Conservation (phyloP, 2,797 vertebrate genomes). For the Setipinna tenuifilis region DNA sequence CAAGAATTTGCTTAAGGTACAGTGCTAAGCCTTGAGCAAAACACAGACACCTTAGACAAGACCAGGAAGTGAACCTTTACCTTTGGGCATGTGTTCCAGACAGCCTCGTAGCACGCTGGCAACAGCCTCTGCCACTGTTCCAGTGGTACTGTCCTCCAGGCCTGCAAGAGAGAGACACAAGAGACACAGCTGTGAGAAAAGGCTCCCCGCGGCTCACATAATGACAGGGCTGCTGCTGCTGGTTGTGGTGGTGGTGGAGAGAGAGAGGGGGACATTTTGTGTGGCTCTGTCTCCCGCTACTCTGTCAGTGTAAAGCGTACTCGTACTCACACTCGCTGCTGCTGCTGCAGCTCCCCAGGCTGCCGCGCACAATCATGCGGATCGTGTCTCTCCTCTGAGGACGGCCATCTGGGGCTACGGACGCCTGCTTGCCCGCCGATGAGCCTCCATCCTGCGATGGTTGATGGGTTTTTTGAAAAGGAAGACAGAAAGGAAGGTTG, state of each 20-base stretch:
- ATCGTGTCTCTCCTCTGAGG: slow-evolving; percentile 90
- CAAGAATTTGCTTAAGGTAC: not conserved
- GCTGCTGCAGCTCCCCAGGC: slow-evolving; percentile 96
- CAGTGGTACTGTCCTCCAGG: slow-evolving; percentile 92
- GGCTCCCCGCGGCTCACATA: slow-evolving; percentile 9
- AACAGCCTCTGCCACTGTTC: slow-evolving; percentile 91
- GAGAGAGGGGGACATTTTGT: not conserved
- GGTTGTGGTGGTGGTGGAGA: too few species aligned
- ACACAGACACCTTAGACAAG: not conserved
- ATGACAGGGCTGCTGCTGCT: slow-evolving; percentile 33
- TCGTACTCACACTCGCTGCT: slow-evolving; percentile 92
- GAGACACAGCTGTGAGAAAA: slow-evolving; percentile 22
- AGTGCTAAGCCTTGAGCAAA: not conserved
- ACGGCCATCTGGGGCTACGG: slow-evolving; percentile 77
- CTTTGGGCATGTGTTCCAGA: slow-evolving; percentile 93
- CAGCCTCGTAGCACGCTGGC: slow-evolving; percentile 90
- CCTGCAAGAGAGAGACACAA: slow-evolving; percentile 67
- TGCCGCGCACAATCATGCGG: slow-evolving; percentile 95
- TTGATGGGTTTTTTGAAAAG: not conserved
- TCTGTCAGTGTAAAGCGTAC: not conserved
- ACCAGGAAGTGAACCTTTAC: slow-evolving; percentile 53
- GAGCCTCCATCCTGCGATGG: slow-evolving; percentile 75
- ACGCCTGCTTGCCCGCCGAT: slow-evolving; percentile 76
- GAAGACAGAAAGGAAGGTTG: slow-evolving; percentile 57
- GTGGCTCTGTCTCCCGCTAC: not conserved